Conservation (phyloP, 2,888 invertebrate genomes). For the Trichopria drosophilae region DNA sequence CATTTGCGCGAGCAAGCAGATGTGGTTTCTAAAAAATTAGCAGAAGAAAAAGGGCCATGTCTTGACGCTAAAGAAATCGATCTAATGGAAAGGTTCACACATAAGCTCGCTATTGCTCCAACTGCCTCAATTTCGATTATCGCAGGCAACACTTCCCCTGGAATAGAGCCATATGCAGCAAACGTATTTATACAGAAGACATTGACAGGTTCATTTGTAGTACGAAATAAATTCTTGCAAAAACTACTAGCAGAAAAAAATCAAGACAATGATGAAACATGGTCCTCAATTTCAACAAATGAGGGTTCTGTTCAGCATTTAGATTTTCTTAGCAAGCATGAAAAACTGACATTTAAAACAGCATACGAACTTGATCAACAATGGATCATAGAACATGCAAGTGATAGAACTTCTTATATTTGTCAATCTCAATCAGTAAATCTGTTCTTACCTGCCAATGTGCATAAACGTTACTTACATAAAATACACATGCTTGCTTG, state of each 20-base stretch:
- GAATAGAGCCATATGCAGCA: slow-evolving; percentile 19
- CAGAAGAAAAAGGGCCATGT: slow-evolving; percentile 18
- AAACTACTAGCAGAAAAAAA: slow-evolving; percentile 11
- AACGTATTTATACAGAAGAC: slow-evolving; percentile 16
- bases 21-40: slow-evolving; percentile 10
- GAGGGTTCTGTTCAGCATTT: slow-evolving; percentile 18
- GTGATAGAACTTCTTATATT: slow-evolving; percentile 13
- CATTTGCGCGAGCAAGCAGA: slow-evolving; percentile 13
- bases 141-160: slow-evolving; percentile 17
- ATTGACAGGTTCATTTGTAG: slow-evolving; percentile 17
- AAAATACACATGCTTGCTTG: slow-evolving; percentile 11
- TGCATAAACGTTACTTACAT: slow-evolving; percentile 10
- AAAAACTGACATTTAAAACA: slow-evolving; percentile 17
- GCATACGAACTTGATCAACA: slow-evolving; percentile 15
- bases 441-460: slow-evolving; percentile 12
- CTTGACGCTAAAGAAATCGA: slow-evolving; percentile 13
- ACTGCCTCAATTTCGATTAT: slow-evolving; percentile 17
- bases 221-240: slow-evolving; percentile 15
- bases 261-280: slow-evolving; percentile 12
- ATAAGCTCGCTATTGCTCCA: slow-evolving; percentile 16
- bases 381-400: slow-evolving; percentile 18
- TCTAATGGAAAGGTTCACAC: slow-evolving; percentile 9
- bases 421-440: slow-evolving; percentile 10
- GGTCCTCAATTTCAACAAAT: slow-evolving; percentile 15
- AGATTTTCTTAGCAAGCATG: slow-evolving; percentile 10